Evolutionary conservation across 2,888 invertebrate species (phyloP).

Genomic region (Mimachlamys varia): DNA sequence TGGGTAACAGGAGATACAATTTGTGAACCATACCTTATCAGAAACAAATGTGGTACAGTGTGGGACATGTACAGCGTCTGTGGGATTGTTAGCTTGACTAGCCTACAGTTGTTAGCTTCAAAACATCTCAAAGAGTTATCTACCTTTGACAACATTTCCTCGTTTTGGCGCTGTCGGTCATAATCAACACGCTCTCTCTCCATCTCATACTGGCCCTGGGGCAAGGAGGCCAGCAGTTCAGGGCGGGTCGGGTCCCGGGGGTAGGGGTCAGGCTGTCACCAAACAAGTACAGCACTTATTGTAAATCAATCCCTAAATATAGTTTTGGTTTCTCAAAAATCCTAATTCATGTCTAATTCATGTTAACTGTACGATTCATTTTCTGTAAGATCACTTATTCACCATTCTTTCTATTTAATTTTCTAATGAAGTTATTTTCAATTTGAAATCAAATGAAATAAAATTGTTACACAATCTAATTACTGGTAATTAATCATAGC

Average conservation of each 20-base stretch:
- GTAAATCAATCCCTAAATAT: not conserved
- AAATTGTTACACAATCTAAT: too few species aligned
- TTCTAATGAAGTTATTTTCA: not conserved
- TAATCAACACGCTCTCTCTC: slow-evolving; percentile 17
- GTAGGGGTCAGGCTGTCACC: slow-evolving; percentile 25
- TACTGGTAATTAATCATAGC: too few species aligned
- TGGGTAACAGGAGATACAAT: not conserved
- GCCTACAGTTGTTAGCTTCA: slow-evolving; percentile 13
- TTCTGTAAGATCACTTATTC: not conserved
- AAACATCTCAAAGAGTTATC: not conserved
- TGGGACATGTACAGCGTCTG: not conserved
- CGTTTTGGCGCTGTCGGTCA: slow-evolving; percentile 16
- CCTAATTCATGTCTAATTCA: not conserved
- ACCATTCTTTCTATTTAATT: not conserved
- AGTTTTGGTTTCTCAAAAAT: not conserved
- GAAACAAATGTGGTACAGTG: too few species aligned
- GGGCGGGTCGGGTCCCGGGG: not conserved
- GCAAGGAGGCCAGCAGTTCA: not conserved
- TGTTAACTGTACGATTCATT: too few species aligned
- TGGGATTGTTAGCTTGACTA: not conserved
- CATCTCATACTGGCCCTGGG: slow-evolving; percentile 13
- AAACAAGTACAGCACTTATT: not conserved
- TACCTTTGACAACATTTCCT: slow-evolving; percentile 28
- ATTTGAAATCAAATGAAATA: not conserved
- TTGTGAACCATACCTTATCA: too few species aligned